Base-by-base conservation (phyloP, 2,113 vertebrate species). In the Caranx melampygus region DNA sequence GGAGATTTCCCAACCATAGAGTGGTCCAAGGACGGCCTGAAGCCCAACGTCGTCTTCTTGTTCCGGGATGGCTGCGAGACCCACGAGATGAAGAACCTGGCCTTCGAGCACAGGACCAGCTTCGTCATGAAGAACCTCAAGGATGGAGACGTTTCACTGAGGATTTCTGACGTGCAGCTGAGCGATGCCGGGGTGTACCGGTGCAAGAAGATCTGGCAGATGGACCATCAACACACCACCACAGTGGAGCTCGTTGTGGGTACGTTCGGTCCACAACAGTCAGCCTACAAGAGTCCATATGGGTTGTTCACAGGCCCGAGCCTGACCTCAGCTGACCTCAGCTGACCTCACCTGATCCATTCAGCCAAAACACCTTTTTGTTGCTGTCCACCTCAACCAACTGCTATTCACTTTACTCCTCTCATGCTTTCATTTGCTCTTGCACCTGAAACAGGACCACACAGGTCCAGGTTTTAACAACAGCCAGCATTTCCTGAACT, bases 31-130 rank as follows among this genome's bases (percentile, higher is more conserved):
- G 2, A 52, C 1, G 85, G 13, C 26, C 69, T 81, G 72, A 0
- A 31, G 3, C 65, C 69, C 0, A 0, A 60, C 2, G 5, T 80
- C 0, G 11, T 83, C 65, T 58, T 85, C 44, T 8, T 85, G 60
- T 85, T 81, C 69, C 69, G 84, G 3, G 51, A 74, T 2, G 61
- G 76, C n/a, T 6, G 44, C 2, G 88, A 89, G 64, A 51, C 5
- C 0, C 16, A 49, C 0, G 79, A 67, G 51, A 72, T 75, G 79
- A 89, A 87, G 61, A 49, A 85, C 10, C 59, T 12, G 0, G 60
- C 5, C 37, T 89, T 87, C 0, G 33, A 37, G 11, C 82, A 59
- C 68, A 40, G 88, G 57, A 80, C 88, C 0, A 83, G 76, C 26
- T 20, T 85, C 0, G 6, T 83, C 21, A 0, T 12, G 16, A 63